phyloP scores from a whole-genome alignment of 2,113 vertebrate species.

The Tympanuchus pallidicinctus region DNA sequence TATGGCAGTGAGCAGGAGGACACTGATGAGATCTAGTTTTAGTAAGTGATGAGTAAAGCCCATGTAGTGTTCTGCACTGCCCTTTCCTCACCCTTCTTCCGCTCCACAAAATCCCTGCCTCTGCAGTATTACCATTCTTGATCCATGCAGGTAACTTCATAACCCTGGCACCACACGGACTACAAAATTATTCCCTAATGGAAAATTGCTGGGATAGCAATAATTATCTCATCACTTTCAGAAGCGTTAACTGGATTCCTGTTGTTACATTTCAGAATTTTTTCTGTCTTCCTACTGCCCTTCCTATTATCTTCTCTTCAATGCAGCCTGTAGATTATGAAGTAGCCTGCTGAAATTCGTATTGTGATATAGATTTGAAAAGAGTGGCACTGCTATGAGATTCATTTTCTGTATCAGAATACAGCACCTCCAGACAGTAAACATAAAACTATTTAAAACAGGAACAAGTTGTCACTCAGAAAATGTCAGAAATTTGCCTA shows the following conservation, averaged over 20 bases:
- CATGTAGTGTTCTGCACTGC: background rate
- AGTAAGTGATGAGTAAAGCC: background rate
- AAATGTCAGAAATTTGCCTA: background rate
- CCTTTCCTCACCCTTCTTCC: background rate
- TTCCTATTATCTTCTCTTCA: background rate
- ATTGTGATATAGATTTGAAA: conserved; percentile 4
- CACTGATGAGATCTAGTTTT: background rate
- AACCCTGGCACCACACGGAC: background rate
- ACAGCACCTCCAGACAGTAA: background rate
- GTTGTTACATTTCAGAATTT: conserved; percentile 12
- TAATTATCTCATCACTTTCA: conserved; percentile 41
- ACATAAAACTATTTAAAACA: background rate
- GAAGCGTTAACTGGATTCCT: background rate
- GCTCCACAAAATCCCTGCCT: background rate
- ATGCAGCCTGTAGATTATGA: conserved; percentile 12
- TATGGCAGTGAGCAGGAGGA: background rate
- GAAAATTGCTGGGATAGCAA: background rate
- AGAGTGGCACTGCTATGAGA: background rate
- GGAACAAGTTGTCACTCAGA: background rate
- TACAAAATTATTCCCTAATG: conserved; percentile 13
- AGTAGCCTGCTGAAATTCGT: conserved; percentile 8
- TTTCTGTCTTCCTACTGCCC: background rate
- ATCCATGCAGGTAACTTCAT: conserved; percentile 17
- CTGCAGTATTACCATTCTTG: background rate
- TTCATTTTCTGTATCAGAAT: background rate